Base-by-base conservation (phyloP, 2,888 invertebrate genomes). In the Calliphora vomitoria region DNA sequence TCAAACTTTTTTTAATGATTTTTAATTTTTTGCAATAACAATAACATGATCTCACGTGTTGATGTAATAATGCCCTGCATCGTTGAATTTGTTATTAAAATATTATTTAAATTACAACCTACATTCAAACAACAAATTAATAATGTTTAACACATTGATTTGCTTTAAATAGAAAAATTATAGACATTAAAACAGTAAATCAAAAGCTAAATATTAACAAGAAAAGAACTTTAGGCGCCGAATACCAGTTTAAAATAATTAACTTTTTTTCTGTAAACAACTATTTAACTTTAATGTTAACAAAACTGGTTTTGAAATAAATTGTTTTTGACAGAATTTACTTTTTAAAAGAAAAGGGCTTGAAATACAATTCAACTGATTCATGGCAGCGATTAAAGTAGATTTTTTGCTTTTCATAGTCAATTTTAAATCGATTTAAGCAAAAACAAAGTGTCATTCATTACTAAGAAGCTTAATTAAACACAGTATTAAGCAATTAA, bases 1-100 rank as follows among this genome's bases (percentile, higher is more conserved):
- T 31, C n/a, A 68, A 53, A 44, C 15, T 35, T 25, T 25, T n/a
- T 68, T 58, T 79, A 11, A 68, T 3, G 13, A 11, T 11, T 68
- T 79, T 41, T 44, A 35, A 44, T 58, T 60, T 58, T 72, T 66
- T 31, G 66, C 55, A 66, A 50, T 8, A 35, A 18, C 25, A 25
- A 25, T 25, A 38, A 20, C n/a, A 80, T 86, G 82, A 82, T 75
- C 74, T 86, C 82, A 82, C 71, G 79, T 74, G 72, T 74, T 86
- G 82, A 82, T 31, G 35, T 82, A 81, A 76, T 72, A 66, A 78
- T 69, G 6, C n/a, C 20, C 62, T 15, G 31, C 11, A 35, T 47
- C 35, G n/a, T 44, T 62, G n/a, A 41, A 35, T 58, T 66, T 81
- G 13, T 68, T 58, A 18, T 31, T 41, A 79, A 38, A 50, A 50